Evolutionary conservation across 2,113 vertebrate species (phyloP).

Genomic region (Elephas maximus): DNA sequence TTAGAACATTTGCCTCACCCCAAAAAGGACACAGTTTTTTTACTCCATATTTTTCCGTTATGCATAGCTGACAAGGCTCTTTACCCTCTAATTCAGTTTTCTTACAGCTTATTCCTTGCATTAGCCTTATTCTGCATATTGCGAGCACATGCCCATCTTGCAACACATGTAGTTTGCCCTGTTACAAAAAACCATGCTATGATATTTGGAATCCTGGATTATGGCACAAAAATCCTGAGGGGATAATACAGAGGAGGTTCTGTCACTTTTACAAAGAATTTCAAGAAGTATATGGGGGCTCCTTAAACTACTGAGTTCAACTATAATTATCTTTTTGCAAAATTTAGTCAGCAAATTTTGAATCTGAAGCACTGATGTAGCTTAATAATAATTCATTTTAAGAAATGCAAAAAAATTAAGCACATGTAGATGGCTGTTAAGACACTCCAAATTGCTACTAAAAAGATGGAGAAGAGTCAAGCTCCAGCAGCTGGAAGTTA

Average conservation of each 20-base stretch:
- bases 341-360: neutral
- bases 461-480: neutral
- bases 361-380: neutral
- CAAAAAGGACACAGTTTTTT: neutral
- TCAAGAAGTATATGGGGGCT: neutral
- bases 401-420: neutral
- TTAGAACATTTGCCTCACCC: constrained; percentile 24
- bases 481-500: neutral
- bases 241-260: neutral
- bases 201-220: neutral
- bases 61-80: neutral
- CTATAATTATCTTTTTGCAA: neutral
- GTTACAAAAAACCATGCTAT: neutral
- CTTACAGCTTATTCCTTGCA: neutral
- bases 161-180: neutral
- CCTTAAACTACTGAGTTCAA: neutral
- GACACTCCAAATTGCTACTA: neutral
- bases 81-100: neutral
- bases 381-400: constrained; percentile 27
- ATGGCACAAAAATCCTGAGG: neutral
- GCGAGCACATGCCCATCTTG: neutral
- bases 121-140: neutral
- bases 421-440: neutral
- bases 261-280: neutral
- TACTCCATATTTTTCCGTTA: constrained; percentile 12